Conservation (phyloP, 2,888 invertebrate genomes). For the Spicauda simplicius region DNA sequence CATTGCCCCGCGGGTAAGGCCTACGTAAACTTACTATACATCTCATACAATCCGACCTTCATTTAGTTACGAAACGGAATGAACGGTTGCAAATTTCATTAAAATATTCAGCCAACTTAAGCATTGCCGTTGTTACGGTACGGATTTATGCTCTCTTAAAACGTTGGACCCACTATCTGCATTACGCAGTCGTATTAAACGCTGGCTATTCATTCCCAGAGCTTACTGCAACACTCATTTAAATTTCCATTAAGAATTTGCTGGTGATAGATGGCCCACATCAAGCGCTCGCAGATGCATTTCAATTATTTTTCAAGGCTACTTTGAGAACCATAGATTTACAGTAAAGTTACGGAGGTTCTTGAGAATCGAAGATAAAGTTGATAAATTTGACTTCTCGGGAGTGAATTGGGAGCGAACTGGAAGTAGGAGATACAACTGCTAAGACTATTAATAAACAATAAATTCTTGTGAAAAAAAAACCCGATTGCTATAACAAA, state of each 20-base stretch:
- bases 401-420: no score
- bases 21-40: background rate
- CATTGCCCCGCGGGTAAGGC: no score
- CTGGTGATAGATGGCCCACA: background rate
- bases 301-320: no score
- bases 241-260: background rate
- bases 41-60: conserved; percentile 1
- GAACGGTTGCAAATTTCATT: conserved; percentile 3
- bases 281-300: no score
- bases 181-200: background rate
- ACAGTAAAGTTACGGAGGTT: no score
- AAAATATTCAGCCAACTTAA: conserved; percentile 1
- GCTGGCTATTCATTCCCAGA: background rate
- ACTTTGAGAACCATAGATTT: no score
- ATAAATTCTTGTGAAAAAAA: no score
- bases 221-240: conserved; percentile 1
- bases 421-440: no score
- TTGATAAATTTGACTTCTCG: no score
- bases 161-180: conserved; percentile 2
- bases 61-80: conserved; percentile 2
- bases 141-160: conserved; percentile 6
- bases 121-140: background rate
- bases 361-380: no score
- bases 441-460: no score
- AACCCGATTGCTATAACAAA: no score